Conservation (phyloP, 1,140 invertebrate species). For the Saxidomus purpurata region DNA sequence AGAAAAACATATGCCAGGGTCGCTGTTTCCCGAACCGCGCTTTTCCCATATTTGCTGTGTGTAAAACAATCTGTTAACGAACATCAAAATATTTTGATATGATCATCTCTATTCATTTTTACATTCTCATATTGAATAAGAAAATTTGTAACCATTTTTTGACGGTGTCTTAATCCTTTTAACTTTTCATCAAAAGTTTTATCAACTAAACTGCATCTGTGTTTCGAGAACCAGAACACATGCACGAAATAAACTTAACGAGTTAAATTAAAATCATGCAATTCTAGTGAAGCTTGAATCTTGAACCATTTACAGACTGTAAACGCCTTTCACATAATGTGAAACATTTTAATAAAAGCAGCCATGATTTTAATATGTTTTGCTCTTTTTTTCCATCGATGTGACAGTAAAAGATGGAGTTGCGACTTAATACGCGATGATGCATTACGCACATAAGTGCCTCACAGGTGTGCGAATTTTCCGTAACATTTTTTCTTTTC, state of each 20-base stretch:
- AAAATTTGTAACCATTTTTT: too few relatives aligned
- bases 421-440: background rate
- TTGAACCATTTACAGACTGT: background rate
- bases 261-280: background rate
- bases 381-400: background rate
- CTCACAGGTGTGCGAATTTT: constrained; percentile 43
- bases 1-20: background rate
- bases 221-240: too few relatives aligned
- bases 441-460: constrained; percentile 39
- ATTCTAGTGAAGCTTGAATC: background rate
- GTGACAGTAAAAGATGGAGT: background rate
- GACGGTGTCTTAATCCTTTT: too few relatives aligned
- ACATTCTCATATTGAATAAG: too few relatives aligned
- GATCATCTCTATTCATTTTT: background rate
- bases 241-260: background rate
- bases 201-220: too few relatives aligned
- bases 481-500: constrained; percentile 44
- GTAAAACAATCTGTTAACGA: background rate
- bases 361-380: background rate
- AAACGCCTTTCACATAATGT: background rate
- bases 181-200: too few relatives aligned
- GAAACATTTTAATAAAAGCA: background rate
- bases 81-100: background rate
- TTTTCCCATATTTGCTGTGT: background rate
- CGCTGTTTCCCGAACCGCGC: background rate